A percentile compares a stretch with the other conserved stretches of the same genome.
phyloP scores from a whole-genome alignment of 2,113 vertebrate species.

The Phoxinus phoxinus region DNA sequence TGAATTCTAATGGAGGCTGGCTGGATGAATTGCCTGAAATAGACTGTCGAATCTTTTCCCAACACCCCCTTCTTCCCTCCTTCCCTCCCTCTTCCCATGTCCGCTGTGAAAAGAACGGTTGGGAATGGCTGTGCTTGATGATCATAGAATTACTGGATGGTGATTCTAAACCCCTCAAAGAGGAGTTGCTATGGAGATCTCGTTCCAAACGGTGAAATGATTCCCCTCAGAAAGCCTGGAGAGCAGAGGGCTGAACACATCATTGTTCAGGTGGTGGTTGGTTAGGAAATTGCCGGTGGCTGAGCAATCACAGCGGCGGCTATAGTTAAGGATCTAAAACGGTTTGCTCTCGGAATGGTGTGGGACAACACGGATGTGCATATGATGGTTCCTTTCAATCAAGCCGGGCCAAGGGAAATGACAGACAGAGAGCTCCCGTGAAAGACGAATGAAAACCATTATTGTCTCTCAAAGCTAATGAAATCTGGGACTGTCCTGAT shows the following conservation, averaged over 20 bases:
- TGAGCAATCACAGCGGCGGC: conserved; percentile 99
- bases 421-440: conserved; percentile 67
- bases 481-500: conserved; percentile 60
- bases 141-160: conserved; percentile 99
- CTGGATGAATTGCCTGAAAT: conserved; percentile 99
- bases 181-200: conserved; percentile 99
- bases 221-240: conserved; percentile 99
- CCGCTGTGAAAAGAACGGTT: conserved; percentile 99
- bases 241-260: conserved; percentile 99
- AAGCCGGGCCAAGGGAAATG: conserved; percentile 72
- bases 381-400: conserved; percentile 92
- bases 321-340: conserved; percentile 99
- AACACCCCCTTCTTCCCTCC: conserved; percentile 63
- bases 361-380: conserved; percentile 98
- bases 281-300: conserved; percentile 99
- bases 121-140: conserved; percentile 99
- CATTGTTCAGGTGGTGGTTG: conserved; percentile 99
- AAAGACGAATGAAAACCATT: conserved; percentile 73
- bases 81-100: conserved; percentile 80
- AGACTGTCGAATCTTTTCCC: conserved; percentile 98
- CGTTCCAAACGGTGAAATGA: conserved; percentile 99
- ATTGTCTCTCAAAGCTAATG: conserved; percentile 71
- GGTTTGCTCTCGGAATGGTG: conserved; percentile 97
- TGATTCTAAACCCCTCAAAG: conserved; percentile 99
- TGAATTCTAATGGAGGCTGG: conserved; percentile 99